Evolutionary conservation across 2,888 invertebrate genomes (phyloP).

Genomic region (Cinara cedri): DNA sequence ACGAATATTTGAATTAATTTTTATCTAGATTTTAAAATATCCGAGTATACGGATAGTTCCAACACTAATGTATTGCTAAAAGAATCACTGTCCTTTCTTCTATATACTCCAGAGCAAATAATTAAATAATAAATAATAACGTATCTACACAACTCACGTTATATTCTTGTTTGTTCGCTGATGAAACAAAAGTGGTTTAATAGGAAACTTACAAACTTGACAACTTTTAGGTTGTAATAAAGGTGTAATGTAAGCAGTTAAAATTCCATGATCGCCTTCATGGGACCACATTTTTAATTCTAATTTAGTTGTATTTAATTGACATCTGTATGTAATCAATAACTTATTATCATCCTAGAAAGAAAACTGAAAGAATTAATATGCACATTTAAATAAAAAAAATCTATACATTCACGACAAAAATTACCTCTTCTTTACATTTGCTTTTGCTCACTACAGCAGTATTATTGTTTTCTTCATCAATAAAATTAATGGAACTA

Average conservation of each 20-base stretch:
- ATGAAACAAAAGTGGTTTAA: conserved; percentile 81
- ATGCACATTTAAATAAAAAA: too few relatives aligned
- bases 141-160: conserved; percentile 63
- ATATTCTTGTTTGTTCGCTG: conserved; percentile 71
- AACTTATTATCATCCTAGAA: conserved; percentile 72
- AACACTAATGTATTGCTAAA: too few relatives aligned
- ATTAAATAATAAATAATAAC: too few relatives aligned
- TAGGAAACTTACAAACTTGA: conserved; percentile 72
- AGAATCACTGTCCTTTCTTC: too few relatives aligned
- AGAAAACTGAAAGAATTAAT: conserved; percentile 16
- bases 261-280: conserved; percentile 77
- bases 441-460: conserved; percentile 79
- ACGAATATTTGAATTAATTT: too few relatives aligned
- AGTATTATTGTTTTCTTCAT: conserved; percentile 77
- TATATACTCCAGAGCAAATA: too few relatives aligned
- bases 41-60: too few relatives aligned
- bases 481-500: conserved; percentile 75
- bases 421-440: conserved; percentile 69
- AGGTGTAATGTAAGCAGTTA: conserved; percentile 80
- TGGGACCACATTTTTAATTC: conserved; percentile 83
- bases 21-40: too few relatives aligned
- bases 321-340: conserved; percentile 89
- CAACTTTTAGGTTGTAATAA: conserved; percentile 80
- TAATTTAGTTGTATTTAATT: conserved; percentile 87
- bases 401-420: not conserved